Percentiles rank a stretch among this genome's conserved stretches.
phyloP scores from a whole-genome alignment of 1,140 invertebrate genomes.

The Ceratina japonica region DNA sequence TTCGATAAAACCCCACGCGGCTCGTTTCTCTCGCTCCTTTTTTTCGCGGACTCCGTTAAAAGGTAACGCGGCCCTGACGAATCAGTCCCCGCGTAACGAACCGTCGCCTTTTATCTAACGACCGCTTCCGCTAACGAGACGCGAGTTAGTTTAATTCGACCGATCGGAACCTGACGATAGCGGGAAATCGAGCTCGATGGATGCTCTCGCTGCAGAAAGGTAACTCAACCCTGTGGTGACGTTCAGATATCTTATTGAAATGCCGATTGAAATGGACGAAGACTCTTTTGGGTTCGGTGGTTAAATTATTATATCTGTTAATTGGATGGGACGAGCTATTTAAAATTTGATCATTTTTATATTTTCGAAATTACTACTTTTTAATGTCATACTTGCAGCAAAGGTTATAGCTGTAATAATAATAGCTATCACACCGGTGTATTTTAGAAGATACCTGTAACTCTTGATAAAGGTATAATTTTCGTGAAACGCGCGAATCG shows the following conservation, averaged over 20 bases:
- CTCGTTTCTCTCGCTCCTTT: conserved; percentile 8
- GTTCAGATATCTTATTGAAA: background rate
- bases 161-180: background rate
- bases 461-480: background rate
- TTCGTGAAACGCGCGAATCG: background rate
- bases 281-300: background rate
- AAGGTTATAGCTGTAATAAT: too few species aligned
- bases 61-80: conserved; percentile 4
- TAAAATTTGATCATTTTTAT: background rate
- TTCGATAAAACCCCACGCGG: conserved; percentile 44
- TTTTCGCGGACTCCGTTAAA: conserved; percentile 7
- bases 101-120: conserved; percentile 43
- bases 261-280: conserved; percentile 1
- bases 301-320: background rate
- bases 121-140: conserved; percentile 33
- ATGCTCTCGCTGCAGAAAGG: background rate
- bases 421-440: background rate
- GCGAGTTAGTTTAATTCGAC: conserved; percentile 35
- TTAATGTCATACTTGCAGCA: too few species aligned
- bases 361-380: too few species aligned
- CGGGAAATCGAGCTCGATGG: background rate
- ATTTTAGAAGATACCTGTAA: background rate
- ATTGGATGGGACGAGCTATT: background rate
- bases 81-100: conserved; percentile 40
- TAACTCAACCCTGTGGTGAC: background rate